Base-by-base conservation (phyloP, 2,797 vertebrate genomes). In the Prionace glauca region DNA sequence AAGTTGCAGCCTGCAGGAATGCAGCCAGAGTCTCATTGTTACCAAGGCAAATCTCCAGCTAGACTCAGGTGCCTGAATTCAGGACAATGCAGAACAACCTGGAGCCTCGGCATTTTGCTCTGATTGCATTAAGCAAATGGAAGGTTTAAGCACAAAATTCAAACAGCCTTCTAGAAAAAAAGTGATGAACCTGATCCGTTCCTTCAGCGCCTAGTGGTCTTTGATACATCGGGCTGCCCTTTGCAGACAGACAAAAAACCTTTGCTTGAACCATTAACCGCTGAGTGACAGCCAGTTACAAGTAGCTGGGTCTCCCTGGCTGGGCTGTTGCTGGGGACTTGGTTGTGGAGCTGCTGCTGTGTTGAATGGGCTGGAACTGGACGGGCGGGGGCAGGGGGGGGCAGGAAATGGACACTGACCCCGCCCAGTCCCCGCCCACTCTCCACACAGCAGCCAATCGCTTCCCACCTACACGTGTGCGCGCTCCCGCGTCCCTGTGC, bases 401-500 rank as follows among this genome's bases (percentile, higher is more conserved):
- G 50, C 50, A 3, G 50, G 29, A 11, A 10, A 24, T 26, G 11
- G 45, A 2, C 81, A 45, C 36, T 45, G 50, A 41, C 36, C 81
- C 11, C 41, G 84, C 18, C 65, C n/a, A 67, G 2, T 32, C 22
- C 14, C 67, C 60, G 8, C 60, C 62, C 65, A 41, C 14, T 29
- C 22, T 11, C 32, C 4, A n/a, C 14, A 24, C 7, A 18, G 1
- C 8, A 67, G 88, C 88, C 90, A 69, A 36, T 36, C 65, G 2
- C 62, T 16, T 7, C 32, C 60, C 3, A 56, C 29, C 45, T 41
- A 3, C 32, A 2, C 3, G 29, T 36, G 3, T 18, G 36, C 0
- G 1, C 20, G 88, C 32, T 11, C 60, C 32, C 1, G 5, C 32
- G 14, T 16, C 0, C 29, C 0, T 9, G n/a, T 0, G 62, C 0